A percentile compares a stretch with the other conserved stretches of the same genome.
Conservation (phyloP, 2,888 invertebrate species). For the Netelia fuscicornis region DNA sequence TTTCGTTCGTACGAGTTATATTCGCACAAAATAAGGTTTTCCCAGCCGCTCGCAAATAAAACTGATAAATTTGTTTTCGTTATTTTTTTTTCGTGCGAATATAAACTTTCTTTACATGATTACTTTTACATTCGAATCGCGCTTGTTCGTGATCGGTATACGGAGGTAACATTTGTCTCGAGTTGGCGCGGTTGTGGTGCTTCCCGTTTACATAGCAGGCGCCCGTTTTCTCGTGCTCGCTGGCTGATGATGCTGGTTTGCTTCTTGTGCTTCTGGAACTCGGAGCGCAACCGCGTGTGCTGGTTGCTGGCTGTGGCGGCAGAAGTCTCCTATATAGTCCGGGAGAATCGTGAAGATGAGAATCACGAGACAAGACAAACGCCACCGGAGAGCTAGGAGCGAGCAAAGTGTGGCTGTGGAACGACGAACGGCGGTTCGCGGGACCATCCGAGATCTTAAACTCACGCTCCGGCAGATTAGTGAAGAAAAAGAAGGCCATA, state of each 20-base stretch:
- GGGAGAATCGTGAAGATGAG: conserved; percentile 69
- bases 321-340: conserved; percentile 54
- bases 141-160: no score
- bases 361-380: conserved; percentile 71
- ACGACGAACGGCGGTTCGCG: conserved; percentile 44
- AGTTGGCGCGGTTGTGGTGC: conserved; percentile 13
- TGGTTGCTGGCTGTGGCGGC: conserved; percentile 16
- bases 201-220: conserved; percentile 39
- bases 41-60: no score
- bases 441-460: conserved; percentile 69
- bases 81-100: no score
- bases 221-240: conserved; percentile 47
- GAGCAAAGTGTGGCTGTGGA: conserved; percentile 67
- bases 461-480: conserved; percentile 70
- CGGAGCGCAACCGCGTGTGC: conserved; percentile 46
- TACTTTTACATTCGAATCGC: no score
- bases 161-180: conserved; percentile 22
- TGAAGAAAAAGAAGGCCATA: conserved; percentile 52
- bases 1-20: no score
- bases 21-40: no score
- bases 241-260: conserved; percentile 46
- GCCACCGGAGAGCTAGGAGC: conserved; percentile 57
- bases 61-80: no score
- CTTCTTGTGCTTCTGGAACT: conserved; percentile 33
- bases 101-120: no score